Base-by-base conservation (phyloP, 2,797 vertebrate species). In the Spondyliosoma cantharus region DNA sequence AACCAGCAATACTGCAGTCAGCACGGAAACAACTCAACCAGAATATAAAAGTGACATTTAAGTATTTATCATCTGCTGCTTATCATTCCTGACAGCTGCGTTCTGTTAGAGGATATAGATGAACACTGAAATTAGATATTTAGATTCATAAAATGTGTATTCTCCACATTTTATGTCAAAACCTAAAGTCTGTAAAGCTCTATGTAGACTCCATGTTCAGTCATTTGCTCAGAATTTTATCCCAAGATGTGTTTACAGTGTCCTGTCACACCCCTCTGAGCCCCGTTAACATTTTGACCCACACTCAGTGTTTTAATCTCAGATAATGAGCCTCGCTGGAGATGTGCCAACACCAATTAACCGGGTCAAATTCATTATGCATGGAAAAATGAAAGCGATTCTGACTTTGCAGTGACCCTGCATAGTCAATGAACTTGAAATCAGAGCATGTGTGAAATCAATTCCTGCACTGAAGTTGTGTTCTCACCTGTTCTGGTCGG, bases 331-430 rank as follows among this genome's bases (percentile, higher is more conserved):
- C 80, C 75, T 83, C 61, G 78, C 54, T 72, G 75, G 83, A 77
- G 66, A 85, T 66, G 60, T 65, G 81, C 80, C 74, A 87, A 69
- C 75, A 49, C 71, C 80, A 88, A 80, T 89, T 88, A 91, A 85
- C 79, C 79, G 70, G 85, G 86, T 91, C 87, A 89, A 56, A 91
- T 82, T 81, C 69, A 81, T 90, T 84, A 87, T 90, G 79, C 88
- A 86, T 65, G 27, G 64, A 71, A 78, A 32, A 90, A 89, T 85
- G 42, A 87, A 78, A 85, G 74, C 77, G 67, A 74, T 82, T 80
- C 60, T 68, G 62, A 86, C 72, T 87, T 22, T 29, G 29, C 82
- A 84, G 89, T 79, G 79, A 90, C 43, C 43, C 68, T 64, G 67
- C 76, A 76, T 7, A 76, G 62, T 29, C 67, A 71, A 3, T 19